These are phyloP conservation scores for Oreohelix idahoensis DNA, from an alignment of 1,140 invertebrate genomes.

Conservation along the genomic window DNA sequence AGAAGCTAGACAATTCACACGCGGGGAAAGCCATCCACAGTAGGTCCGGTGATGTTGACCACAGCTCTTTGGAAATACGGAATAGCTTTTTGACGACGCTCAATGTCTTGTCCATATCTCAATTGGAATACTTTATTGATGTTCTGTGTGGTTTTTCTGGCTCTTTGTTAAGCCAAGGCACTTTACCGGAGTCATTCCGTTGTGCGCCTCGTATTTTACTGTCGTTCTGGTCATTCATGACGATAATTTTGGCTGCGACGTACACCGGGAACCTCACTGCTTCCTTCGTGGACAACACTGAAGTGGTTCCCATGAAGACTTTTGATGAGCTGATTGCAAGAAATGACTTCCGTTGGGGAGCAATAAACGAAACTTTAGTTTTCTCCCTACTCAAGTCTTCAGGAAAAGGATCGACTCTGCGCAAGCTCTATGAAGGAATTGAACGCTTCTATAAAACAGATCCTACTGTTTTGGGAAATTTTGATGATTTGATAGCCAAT, in stretches of 20 bases:
- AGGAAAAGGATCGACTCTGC: not conserved
- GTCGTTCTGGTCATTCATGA: not conserved
- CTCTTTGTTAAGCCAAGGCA: not conserved
- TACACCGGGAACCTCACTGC: not conserved
- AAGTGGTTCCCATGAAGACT: not conserved
- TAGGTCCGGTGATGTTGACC: too few relatives aligned
- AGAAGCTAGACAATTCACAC: too few relatives aligned
- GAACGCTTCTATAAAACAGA: not conserved
- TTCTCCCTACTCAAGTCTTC: not conserved
- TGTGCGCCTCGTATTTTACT: not conserved
- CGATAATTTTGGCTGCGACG: not conserved
- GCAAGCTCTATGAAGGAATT: not conserved
- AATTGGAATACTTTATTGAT: not conserved
- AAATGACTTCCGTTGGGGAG: not conserved
- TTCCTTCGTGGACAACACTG: not conserved
- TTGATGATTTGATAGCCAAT: not conserved
- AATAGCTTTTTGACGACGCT: too few relatives aligned
- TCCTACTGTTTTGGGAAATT: not conserved
- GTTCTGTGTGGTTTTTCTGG: not conserved
- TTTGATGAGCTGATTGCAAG: not conserved
- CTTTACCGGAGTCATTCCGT: not conserved
- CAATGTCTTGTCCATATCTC: too few relatives aligned
- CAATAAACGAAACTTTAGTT: not conserved
- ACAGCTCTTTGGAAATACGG: too few relatives aligned
- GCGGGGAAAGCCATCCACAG: too few relatives aligned